Evolutionary conservation across 2,888 invertebrate species (phyloP).

Genomic region (Acleris sparsana): DNA sequence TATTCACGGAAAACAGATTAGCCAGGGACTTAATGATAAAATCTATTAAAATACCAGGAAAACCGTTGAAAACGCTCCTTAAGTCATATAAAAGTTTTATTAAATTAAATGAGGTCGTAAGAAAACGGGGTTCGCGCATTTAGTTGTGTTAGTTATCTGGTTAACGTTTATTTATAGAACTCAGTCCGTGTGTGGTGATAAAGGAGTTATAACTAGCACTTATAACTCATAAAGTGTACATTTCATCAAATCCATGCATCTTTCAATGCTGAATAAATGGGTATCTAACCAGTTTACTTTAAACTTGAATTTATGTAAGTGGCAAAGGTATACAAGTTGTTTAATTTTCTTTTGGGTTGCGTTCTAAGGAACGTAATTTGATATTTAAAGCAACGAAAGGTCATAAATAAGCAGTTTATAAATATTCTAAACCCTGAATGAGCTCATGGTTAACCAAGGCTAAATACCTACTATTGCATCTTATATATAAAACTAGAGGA

Average conservation of each 20-base stretch:
- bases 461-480: too few relatives aligned
- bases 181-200: not conserved
- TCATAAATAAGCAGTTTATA: too few relatives aligned
- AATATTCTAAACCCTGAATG: too few relatives aligned
- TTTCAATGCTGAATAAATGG: not conserved
- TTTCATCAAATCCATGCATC: not conserved
- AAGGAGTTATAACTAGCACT: not conserved
- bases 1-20: not conserved
- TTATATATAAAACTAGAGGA: too few relatives aligned
- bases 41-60: not conserved
- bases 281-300: too few relatives aligned
- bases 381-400: too few relatives aligned
- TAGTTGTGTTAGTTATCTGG: conserved; percentile 14
- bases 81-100: conserved; percentile 1
- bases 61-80: not conserved
- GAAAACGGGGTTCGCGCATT: conserved; percentile 11
- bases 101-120: not conserved
- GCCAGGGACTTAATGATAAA: not conserved
- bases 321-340: too few relatives aligned
- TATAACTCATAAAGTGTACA: not conserved
- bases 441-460: too few relatives aligned
- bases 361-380: too few relatives aligned
- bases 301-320: too few relatives aligned
- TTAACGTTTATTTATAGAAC: conserved; percentile 23
- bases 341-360: too few relatives aligned